Evolutionary conservation across 2,797 vertebrate species (phyloP), one percentile per base, ranked within the genome.

Genomic region (Carcharodon carcharias): DNA sequence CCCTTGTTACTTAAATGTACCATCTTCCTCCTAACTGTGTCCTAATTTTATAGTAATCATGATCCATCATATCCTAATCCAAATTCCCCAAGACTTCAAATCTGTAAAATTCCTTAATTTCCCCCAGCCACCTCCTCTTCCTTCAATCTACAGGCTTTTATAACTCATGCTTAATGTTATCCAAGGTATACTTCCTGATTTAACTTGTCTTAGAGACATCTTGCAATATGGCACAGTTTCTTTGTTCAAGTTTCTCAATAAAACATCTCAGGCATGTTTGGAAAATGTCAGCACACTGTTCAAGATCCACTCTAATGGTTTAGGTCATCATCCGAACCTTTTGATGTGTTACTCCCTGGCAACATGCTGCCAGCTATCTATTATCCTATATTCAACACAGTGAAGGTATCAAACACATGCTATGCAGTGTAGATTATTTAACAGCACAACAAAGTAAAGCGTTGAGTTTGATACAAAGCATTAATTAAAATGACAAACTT

Each of bases 401-500:
- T 3, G 7, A 28, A 93, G 11, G 5, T 91, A 50, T n/a, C 56
- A 35, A 91, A 91, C 88, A 40, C 21, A 45, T 45, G 58, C 89
- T 45, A 93, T 50, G 21, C 65, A 23, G 6, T 45, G 61, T 67
- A 45, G 18, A 21, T 93, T 93, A 67, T 67, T 65, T 67, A 67
- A 45, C 21, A 45, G 26, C 65, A 67, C 7, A 50, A 63, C 63
- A 67, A 93, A 93, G 23, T 93, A 93, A 23, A 18, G 61, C 65
- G 61, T 40, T 26, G n/a, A 93, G 67, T n/a, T 45, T 93, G 35
- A 93, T 26, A 26, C n/a, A 67, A 45, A 26, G 40, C 18, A 92
- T 45, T 93, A 93, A 67, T 93, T 93, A 67, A 67, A 65, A 67
- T 93, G 63, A 65, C n/a, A 93, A 9, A n/a, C 91, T n/a, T 67